Conservation (phyloP, 2,797 vertebrate genomes). For the Eulemur albifrons region DNA sequence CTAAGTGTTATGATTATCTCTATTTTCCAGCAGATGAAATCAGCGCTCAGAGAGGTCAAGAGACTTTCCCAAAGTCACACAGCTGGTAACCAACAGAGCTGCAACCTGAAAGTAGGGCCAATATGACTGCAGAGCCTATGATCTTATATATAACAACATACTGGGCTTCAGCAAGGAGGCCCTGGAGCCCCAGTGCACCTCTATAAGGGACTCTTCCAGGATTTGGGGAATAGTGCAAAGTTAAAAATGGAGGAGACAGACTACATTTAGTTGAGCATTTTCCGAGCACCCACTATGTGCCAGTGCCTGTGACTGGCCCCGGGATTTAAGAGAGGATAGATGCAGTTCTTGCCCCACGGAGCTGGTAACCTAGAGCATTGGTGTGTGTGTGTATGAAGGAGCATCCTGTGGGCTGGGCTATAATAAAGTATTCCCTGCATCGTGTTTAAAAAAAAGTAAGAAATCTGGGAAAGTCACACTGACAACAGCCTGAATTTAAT, state of each 20-base stretch:
- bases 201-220: not conserved
- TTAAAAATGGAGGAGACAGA: not conserved
- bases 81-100: not conserved
- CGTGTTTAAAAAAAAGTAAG: not conserved
- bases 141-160: not conserved
- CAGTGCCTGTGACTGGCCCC: not conserved
- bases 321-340: not conserved
- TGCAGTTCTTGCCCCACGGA: not conserved
- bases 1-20: not conserved
- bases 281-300: not conserved
- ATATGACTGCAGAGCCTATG: not conserved
- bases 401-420: not conserved
- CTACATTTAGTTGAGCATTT: not conserved
- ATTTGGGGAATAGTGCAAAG: not conserved
- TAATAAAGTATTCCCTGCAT: not conserved
- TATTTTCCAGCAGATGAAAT: not conserved
- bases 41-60: not conserved
- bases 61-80: not conserved
- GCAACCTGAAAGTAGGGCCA: not conserved
- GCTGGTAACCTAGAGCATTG: not conserved
- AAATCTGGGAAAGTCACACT: not conserved
- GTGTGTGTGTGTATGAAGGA: too few species aligned
- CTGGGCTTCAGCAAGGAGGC: not conserved
- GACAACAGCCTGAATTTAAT: not conserved
- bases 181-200: not conserved